phyloP scores from a whole-genome alignment of 2,797 vertebrate genomes.

The Gallirallus australis region DNA sequence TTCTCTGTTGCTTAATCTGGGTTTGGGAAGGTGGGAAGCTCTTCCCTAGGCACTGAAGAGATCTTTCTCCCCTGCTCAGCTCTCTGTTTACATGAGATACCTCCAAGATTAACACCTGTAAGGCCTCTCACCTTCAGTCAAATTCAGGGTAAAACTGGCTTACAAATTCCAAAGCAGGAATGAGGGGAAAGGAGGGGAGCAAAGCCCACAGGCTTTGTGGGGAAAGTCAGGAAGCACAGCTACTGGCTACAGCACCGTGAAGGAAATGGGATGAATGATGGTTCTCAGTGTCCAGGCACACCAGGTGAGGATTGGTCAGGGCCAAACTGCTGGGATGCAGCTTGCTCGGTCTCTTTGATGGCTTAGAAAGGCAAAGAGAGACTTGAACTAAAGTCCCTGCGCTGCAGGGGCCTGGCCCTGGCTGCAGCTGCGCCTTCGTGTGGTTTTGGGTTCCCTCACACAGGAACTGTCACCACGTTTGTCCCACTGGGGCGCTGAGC shows the following conservation, averaged over 20 bases:
- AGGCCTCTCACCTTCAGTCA: not conserved
- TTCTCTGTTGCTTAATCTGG: not conserved
- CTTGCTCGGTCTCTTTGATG: not conserved
- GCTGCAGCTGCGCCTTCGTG: not conserved
- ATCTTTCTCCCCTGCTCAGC: not conserved
- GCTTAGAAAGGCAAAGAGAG: not conserved
- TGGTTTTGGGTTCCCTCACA: conserved; percentile 13
- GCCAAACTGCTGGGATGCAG: not conserved
- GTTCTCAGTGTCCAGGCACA: not conserved
- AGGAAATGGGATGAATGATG: not conserved
- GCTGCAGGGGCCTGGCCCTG: not conserved
- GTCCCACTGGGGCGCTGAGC: not conserved
- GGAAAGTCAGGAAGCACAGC: not conserved
- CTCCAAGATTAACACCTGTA: not conserved
- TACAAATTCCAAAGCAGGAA: not conserved
- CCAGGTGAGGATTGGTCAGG: not conserved
- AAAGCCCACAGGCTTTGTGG: not conserved
- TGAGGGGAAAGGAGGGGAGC: not conserved
- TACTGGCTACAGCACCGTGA: not conserved
- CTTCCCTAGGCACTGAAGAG: not conserved
- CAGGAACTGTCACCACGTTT: not conserved
- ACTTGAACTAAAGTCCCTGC: not conserved
- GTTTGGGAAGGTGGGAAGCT: not conserved
- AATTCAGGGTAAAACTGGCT: not conserved
- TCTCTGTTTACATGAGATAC: not conserved